These are phyloP conservation scores for Palythoa heliodiscus DNA, from an alignment of 92 coral and sea anemone genomes.

Conservation along the genomic window DNA sequence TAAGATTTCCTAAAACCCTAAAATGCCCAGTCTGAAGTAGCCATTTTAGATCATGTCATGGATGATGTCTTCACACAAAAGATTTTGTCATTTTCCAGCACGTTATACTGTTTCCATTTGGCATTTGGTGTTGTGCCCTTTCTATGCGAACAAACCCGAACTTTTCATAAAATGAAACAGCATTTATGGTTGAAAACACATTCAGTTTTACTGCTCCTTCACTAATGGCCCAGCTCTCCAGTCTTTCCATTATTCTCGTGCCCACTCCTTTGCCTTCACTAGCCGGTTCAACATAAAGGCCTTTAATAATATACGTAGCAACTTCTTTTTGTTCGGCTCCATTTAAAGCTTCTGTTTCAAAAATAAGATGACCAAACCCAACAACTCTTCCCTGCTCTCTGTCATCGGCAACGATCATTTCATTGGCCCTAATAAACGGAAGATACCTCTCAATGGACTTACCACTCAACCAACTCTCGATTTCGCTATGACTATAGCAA, in stretches of 20 bases:
- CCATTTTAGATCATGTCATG: too few species aligned
- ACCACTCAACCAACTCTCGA: slow-evolving; percentile 60
- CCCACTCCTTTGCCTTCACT: slow-evolving; percentile 67
- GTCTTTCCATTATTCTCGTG: slow-evolving; percentile 48
- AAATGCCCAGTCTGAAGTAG: too few species aligned
- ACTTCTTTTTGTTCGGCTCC: neutral
- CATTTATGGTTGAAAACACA: slow-evolving; percentile 76
- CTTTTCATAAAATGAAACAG: slow-evolving; percentile 79
- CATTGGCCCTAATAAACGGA: slow-evolving; percentile 55
- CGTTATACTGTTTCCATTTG: slow-evolving; percentile 34
- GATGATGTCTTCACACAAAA: neutral
- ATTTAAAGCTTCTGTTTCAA: neutral
- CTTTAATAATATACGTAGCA: slow-evolving; percentile 45
- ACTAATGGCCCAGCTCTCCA: slow-evolving; percentile 64
- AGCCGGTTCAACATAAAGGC: slow-evolving; percentile 80
- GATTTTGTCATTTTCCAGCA: slow-evolving; percentile 50
- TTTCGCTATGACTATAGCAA: slow-evolving; percentile 62
- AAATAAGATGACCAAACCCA: slow-evolving; percentile 79
- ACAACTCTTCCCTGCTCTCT: slow-evolving; percentile 25
- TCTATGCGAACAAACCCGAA: slow-evolving; percentile 63
- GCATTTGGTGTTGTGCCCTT: slow-evolving; percentile 20
- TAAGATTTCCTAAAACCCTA: too few species aligned
- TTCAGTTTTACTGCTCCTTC: slow-evolving; percentile 46
- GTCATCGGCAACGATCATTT: slow-evolving; percentile 65
- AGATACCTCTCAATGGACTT: slow-evolving; percentile 53